phyloP scores from a whole-genome alignment of 2,888 invertebrate species.

The Leucophenga montana region DNA sequence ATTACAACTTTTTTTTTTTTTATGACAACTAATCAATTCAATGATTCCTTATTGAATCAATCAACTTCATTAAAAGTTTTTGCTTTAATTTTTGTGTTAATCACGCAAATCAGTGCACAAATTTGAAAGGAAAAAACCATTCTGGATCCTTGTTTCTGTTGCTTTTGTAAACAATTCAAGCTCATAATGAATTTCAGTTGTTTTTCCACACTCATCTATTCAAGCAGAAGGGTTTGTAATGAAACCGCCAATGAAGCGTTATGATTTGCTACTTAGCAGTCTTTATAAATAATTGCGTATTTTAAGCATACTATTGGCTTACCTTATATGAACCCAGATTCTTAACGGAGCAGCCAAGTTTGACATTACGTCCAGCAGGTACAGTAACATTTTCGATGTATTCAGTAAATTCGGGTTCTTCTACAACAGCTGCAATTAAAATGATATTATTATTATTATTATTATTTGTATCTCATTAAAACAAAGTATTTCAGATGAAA shows the following conservation, averaged over 20 bases:
- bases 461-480: too few relatives aligned
- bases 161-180: neutral
- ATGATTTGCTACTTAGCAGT: neutral
- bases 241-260: constrained; percentile 22
- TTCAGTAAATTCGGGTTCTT: constrained; percentile 93
- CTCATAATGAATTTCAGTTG: neutral
- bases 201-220: neutral
- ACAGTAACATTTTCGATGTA: constrained; percentile 91
- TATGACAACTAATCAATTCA: neutral
- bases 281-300: neutral
- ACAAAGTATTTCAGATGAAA: too few relatives aligned
- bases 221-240: neutral
- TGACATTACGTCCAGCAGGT: constrained; percentile 87
- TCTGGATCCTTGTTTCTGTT: neutral
- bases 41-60: constrained; percentile 3
- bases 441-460: constrained; percentile 15
- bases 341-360: constrained; percentile 91
- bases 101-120: constrained; percentile 8
- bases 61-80: constrained; percentile 2
- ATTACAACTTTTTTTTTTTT: neutral
- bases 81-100: neutral
- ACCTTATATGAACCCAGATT: constrained; percentile 94
- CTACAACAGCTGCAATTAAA: constrained; percentile 79
- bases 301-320: constrained; percentile 64
- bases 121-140: neutral